phyloP scores from a whole-genome alignment of 2,113 vertebrate genomes.

The Rutilus rutilus region DNA sequence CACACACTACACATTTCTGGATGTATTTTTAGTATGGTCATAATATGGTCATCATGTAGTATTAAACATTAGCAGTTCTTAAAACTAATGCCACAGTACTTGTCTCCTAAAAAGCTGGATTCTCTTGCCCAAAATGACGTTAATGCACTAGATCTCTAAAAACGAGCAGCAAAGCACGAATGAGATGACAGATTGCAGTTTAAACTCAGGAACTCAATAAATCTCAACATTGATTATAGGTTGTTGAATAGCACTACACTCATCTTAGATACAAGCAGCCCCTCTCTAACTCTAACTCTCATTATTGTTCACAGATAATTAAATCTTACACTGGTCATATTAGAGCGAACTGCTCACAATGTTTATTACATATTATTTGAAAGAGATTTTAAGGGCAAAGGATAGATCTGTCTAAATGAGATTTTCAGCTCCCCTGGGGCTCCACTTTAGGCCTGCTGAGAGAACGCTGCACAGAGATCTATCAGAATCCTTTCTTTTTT shows the following conservation, averaged over 20 bases:
- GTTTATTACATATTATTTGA: constrained; percentile 43
- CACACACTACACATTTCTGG: background rate
- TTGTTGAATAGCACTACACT: background rate
- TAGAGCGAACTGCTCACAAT: constrained; percentile 20
- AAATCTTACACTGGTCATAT: constrained; percentile 8
- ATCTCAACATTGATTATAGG: constrained; percentile 13
- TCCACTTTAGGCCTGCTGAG: constrained; percentile 11
- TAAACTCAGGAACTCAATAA: background rate
- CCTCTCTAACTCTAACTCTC: background rate
- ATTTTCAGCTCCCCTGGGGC: constrained; percentile 27
- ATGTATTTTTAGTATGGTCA: background rate
- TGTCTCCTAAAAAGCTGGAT: background rate
- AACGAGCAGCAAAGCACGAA: background rate
- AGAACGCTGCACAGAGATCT: constrained; percentile 21
- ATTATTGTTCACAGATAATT: constrained; percentile 24
- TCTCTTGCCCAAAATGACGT: background rate
- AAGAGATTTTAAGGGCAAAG: constrained; percentile 42
- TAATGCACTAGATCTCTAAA: background rate
- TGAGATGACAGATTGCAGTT: background rate
- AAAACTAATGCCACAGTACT: background rate
- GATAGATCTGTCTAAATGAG: constrained; percentile 46
- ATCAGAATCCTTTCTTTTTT: constrained; percentile 1
- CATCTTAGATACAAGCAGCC: background rate
- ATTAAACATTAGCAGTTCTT: no score
- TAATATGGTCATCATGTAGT: background rate